These are phyloP conservation scores for Netelia fuscicornis DNA, from an alignment of 2,888 invertebrate species.

Conservation along the genomic window DNA sequence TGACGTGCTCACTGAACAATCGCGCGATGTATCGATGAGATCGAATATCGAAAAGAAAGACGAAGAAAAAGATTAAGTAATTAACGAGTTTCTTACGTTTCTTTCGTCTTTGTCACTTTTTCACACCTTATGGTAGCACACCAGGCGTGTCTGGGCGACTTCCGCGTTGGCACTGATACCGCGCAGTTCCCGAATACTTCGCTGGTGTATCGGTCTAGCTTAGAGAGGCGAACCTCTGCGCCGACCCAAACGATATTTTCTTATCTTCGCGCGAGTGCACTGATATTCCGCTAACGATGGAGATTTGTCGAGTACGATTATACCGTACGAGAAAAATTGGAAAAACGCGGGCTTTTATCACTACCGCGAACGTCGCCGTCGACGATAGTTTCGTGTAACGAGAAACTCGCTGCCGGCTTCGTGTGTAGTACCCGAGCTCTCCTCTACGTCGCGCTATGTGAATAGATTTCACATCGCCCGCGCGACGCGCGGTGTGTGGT, in stretches of 20 bases:
- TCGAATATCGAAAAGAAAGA: not conserved
- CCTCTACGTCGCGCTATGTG: conserved; percentile 66
- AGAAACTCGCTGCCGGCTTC: conserved; percentile 61
- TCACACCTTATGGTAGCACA: conserved; percentile 32
- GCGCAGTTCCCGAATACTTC: conserved; percentile 35
- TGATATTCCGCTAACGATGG: too few relatives aligned
- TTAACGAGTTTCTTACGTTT: not conserved
- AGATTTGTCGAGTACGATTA: too few relatives aligned
- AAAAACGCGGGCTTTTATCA: conserved; percentile 20
- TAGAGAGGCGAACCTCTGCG: not conserved
- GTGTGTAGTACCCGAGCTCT: conserved; percentile 56
- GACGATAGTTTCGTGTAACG: conserved; percentile 39
- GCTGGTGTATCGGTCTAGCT: conserved; percentile 1
- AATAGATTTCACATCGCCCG: conserved; percentile 69
- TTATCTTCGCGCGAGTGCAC: too few relatives aligned
- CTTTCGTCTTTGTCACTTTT: conserved; percentile 20
- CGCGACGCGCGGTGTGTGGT: conserved; percentile 52
- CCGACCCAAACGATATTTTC: too few relatives aligned
- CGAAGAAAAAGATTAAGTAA: not conserved
- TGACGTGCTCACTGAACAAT: conserved; percentile 31
- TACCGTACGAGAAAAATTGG: too few relatives aligned
- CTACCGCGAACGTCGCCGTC: conserved; percentile 17
- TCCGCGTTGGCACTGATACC: conserved; percentile 61
- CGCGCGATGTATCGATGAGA: not conserved
- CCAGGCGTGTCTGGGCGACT: conserved; percentile 35